A percentile compares a stretch with the other conserved stretches of the same genome.
phyloP scores from a whole-genome alignment of 2,888 invertebrate species.

The Polymixis lichenea region DNA sequence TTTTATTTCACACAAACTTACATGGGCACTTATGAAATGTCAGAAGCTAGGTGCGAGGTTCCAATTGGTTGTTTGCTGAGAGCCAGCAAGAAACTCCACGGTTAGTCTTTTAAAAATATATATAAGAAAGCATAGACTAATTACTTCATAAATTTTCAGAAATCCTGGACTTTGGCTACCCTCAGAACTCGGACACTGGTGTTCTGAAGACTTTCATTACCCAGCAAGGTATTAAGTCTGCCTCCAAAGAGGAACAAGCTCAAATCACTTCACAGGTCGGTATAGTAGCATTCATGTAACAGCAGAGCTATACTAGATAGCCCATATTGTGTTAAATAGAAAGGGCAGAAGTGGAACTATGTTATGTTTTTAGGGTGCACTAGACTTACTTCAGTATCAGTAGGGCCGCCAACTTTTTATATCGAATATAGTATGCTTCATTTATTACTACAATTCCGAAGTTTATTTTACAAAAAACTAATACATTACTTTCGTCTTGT shows the following conservation, averaged over 20 bases:
- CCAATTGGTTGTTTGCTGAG: not conserved
- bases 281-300: not conserved
- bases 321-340: not conserved
- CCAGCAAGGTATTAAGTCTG: slow-evolving; percentile 99
- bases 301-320: not conserved
- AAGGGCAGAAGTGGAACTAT: too few relatives aligned
- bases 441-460: too few relatives aligned
- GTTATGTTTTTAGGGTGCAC: too few relatives aligned
- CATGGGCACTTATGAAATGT: not conserved
- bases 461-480: too few relatives aligned
- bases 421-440: too few relatives aligned
- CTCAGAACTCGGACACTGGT: slow-evolving; percentile 99
- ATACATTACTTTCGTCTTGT: slow-evolving; percentile 3
- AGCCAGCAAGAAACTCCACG: not conserved
- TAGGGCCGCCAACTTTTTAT: too few relatives aligned
- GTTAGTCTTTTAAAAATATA: not conserved
- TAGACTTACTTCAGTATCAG: too few relatives aligned
- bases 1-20: not conserved
- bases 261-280: slow-evolving; percentile 98
- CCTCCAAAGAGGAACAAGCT: slow-evolving; percentile 99
- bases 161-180: slow-evolving; percentile 99
- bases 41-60: not conserved
- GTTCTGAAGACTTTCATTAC: slow-evolving; percentile 99
- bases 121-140: not conserved
- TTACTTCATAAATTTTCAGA: slow-evolving; percentile 91